Conservation (phyloP, 2,113 vertebrate genomes). For the Callochromis pleurospilus region DNA sequence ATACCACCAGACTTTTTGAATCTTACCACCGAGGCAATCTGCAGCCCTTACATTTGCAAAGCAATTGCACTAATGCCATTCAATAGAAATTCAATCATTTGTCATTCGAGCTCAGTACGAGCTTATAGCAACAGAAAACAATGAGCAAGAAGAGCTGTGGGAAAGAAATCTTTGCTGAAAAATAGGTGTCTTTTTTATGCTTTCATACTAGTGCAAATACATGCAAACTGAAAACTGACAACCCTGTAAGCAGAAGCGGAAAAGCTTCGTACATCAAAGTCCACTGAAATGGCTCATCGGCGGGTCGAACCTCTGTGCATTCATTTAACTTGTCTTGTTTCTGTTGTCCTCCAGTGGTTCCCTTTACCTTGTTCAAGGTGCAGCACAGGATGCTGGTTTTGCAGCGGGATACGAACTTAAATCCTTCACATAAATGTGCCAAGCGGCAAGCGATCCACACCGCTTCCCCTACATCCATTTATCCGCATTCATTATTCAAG, state of each 20-base stretch:
- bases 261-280: not conserved
- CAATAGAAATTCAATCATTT: not conserved
- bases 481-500: slow-evolving; percentile 66
- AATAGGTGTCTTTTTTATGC: slow-evolving; percentile 47
- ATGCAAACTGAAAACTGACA: slow-evolving; percentile 57
- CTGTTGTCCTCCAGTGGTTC: not conserved
- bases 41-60: not conserved
- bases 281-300: not conserved
- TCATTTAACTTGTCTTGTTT: not conserved
- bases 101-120: not conserved
- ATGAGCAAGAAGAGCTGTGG: not conserved
- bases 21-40: not conserved
- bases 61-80: not conserved
- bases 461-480: slow-evolving; percentile 45
- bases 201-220: slow-evolving; percentile 67
- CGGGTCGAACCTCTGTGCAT: not conserved
- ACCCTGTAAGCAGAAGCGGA: slow-evolving; percentile 17
- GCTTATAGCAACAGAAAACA: not conserved
- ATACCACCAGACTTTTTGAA: not conserved
- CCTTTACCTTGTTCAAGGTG: not conserved
- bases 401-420: not conserved
- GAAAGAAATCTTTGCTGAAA: slow-evolving; percentile 19
- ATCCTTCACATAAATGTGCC: not conserved
- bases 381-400: not conserved
- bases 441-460: slow-evolving; percentile 15